Base-by-base conservation (phyloP, 2,888 invertebrate species). In the Apomyelois bistriatella region DNA sequence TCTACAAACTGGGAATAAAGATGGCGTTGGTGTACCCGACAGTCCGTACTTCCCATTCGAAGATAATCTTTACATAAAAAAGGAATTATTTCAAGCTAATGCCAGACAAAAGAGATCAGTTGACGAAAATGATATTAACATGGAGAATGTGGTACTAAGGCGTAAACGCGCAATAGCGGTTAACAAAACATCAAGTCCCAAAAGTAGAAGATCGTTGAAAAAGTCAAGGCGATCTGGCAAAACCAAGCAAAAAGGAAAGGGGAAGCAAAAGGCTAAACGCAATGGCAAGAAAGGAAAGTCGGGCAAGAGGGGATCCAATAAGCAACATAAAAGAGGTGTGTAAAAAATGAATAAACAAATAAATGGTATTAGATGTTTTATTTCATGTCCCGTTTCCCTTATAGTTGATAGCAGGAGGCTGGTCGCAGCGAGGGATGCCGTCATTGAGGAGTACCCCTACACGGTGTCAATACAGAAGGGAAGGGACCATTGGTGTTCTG, bases 401-500 rank as follows among this genome's bases (percentile, higher is more conserved):
- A 47, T 62, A 59, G 57, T 52, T 51, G 28, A 62, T n/a, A 61
- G 65, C 46, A 72, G 89, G 58, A 71, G 89, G 49, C 64, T 89
- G 58, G 82, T 80, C 56, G 73, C 78, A 3, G 81, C 72, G 6
- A 72, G 63, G 53, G 84, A 89, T 49, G 85, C 82, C 0, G 12
- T 63, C 52, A 83, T 86, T 40, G 82, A 80, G 47, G 76, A 84
- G 38, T 89, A 81, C 51, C 89, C 89, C 1, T 90, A 87, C 61
- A 75, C 78, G 58, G 76, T 88, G 12, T 86, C 89, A 3, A 85
- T 90, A 32, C 87, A 85, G 61, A 88, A 86, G 58, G 59, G 72
- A 3, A 55, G 58, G 0, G 66, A 78, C 58, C 89, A 90, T 55
- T 90, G 89, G 89, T 90, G 89, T 58, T 63, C 83, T 0, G 89